Evolutionary conservation across 1,140 invertebrate genomes (phyloP), one percentile per base, ranked within the genome.

Genomic region (Cydia amplana): DNA sequence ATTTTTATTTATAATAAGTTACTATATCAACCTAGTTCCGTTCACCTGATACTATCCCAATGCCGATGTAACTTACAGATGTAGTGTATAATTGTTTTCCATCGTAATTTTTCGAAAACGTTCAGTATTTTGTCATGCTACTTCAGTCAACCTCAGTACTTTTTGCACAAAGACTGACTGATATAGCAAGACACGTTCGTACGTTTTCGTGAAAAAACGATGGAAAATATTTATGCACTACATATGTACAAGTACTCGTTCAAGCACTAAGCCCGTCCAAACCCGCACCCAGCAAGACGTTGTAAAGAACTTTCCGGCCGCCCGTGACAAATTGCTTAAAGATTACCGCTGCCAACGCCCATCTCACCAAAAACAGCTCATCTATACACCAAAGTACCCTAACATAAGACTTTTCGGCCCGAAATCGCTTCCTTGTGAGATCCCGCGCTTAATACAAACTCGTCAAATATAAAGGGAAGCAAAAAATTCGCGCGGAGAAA

Each of bases 401-500:
- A 16, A 40, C 36, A 10, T 16, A n/a, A 67, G 28, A 16, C 25
- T 7, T 67, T 32, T 20, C 18, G 14, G 28, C 16, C 16, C 64
- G 16, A 36, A 36, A 6, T 7, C 28, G 25, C 28, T 4, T 49
- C 46, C 51, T 18, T 55, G 51, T 55, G 51, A 67, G 64, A 67
- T 67, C 64, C 64, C 28, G 16, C 64, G 64, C 64, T 67, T 67
- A 67, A 32, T 32, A 67, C 64, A 67, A 67, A 67, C 64, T 67
- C 64, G 64, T 67, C 64, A 67, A 67, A 67, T 67, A 67, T 67
- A 67, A 67, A 67, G 40, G 64, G 64, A 67, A 67, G 64, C 64
- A 67, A 67, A 67, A 67, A 67, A 67, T 67, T 67, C 28, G 64
- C 64, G 28, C 32, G 64, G 28, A 55, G 64, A 67, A 67, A 67